These are phyloP conservation scores for Pteropus rufus DNA, from an alignment of 2,797 vertebrate species.

Conservation along the genomic window DNA sequence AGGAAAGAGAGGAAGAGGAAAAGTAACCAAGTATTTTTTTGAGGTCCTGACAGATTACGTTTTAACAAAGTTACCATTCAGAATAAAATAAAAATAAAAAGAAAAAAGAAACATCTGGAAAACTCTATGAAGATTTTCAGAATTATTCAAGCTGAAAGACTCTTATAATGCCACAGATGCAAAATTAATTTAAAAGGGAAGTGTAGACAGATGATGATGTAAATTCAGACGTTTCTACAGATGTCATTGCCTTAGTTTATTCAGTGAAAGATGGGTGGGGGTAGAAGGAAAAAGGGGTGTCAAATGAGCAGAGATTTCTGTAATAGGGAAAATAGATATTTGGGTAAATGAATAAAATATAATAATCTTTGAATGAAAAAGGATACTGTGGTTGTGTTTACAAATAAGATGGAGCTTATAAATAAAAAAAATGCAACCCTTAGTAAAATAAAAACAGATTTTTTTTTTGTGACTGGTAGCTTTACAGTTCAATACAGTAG, in stretches of 20 bases:
- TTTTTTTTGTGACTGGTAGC: neutral
- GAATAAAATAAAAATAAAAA: neutral
- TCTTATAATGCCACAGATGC: neutral
- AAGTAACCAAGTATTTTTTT: conserved; percentile 71
- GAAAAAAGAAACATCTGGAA: conserved; percentile 58
- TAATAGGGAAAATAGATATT: conserved; percentile 29
- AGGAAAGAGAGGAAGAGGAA: conserved; percentile 50
- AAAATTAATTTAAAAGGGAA: conserved; percentile 30
- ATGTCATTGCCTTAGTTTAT: neutral
- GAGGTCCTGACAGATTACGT: conserved; percentile 50
- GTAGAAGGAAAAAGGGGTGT: neutral
- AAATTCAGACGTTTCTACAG: neutral
- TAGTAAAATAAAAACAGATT: conserved; percentile 29
- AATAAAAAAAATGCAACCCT: conserved; percentile 1
- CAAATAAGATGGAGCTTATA: conserved; percentile 22
- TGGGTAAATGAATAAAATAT: conserved; percentile 39
- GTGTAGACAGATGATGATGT: neutral
- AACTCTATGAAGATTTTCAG: conserved; percentile 60
- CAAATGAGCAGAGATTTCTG: conserved; percentile 33
- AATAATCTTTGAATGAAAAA: neutral
- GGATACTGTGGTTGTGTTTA: neutral
- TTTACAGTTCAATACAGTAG: neutral
- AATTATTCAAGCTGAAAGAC: conserved; percentile 66
- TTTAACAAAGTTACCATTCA: conserved; percentile 74
- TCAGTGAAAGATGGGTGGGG: neutral